A percentile compares a stretch with the other conserved stretches of the same genome.
Evolutionary conservation across 1,140 invertebrate species (phyloP).

Genomic region (Phenacoccus solenopsis): DNA sequence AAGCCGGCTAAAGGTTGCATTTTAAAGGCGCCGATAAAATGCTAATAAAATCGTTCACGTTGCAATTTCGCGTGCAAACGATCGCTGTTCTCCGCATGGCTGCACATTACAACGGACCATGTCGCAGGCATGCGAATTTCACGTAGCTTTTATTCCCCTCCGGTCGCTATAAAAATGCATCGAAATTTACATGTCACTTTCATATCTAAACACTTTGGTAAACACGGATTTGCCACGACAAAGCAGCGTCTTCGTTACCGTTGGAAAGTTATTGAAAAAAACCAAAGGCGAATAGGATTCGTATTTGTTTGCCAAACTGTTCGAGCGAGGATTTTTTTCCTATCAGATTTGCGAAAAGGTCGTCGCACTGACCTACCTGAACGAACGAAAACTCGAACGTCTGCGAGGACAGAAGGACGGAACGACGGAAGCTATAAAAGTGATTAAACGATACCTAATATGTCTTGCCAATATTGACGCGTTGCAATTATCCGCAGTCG

Average conservation of each 20-base stretch:
- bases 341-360: no score
- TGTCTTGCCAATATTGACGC: no score
- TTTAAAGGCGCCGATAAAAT: neutral
- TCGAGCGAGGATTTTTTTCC: no score
- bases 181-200: slow-evolving; percentile 2
- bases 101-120: neutral
- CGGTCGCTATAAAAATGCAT: neutral
- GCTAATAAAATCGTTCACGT: neutral
- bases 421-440: no score
- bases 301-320: no score
- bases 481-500: neutral
- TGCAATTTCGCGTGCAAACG: neutral
- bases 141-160: no score
- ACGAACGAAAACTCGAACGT: no score
- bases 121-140: neutral
- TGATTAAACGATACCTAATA: no score
- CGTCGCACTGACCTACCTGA: no score
- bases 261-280: slow-evolving; percentile 3
- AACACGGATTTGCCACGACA: neutral
- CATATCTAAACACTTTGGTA: neutral
- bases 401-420: no score
- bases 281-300: no score
- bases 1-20: neutral
- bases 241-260: neutral
- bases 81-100: neutral